Evolutionary conservation across 2,797 vertebrate genomes (phyloP).

Genomic region (Sebastes itinus): DNA sequence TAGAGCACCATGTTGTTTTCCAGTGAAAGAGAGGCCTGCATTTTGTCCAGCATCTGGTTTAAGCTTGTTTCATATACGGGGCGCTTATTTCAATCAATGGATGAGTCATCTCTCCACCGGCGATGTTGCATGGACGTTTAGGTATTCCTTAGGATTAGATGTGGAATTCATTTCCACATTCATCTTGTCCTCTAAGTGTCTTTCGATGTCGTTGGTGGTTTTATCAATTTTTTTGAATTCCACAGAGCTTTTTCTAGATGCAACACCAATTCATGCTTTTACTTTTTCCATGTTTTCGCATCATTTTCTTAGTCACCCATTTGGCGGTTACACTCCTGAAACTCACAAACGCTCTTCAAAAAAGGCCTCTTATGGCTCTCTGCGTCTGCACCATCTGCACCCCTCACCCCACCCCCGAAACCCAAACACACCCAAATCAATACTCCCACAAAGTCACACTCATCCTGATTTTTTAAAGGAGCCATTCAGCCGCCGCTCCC

Average conservation of each 20-base stretch:
- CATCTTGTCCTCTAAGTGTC: background rate
- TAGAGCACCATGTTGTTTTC: conserved; percentile 33
- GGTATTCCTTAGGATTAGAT: background rate
- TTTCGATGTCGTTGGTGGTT: background rate
- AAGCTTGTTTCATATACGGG: conserved; percentile 31
- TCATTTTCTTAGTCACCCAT: background rate
- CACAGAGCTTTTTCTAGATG: background rate
- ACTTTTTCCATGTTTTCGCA: background rate
- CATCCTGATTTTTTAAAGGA: conserved; percentile 39
- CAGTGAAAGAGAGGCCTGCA: conserved; percentile 7
- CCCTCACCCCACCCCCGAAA: background rate
- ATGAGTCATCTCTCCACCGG: conserved; percentile 50
- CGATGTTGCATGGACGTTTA: background rate
- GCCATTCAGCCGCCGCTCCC: conserved; percentile 37
- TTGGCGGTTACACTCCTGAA: background rate
- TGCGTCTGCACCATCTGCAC: background rate
- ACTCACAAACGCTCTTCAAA: background rate
- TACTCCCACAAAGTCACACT: conserved; percentile 38
- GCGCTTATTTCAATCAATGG: conserved; percentile 38
- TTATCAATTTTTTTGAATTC: background rate
- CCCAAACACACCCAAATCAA: conserved; percentile 38
- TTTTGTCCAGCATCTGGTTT: conserved; percentile 50
- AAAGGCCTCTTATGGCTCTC: background rate
- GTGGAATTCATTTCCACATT: background rate
- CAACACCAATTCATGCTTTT: background rate